Base-by-base conservation (phyloP, 2,113 vertebrate species). In the Prunella fulvescens region DNA sequence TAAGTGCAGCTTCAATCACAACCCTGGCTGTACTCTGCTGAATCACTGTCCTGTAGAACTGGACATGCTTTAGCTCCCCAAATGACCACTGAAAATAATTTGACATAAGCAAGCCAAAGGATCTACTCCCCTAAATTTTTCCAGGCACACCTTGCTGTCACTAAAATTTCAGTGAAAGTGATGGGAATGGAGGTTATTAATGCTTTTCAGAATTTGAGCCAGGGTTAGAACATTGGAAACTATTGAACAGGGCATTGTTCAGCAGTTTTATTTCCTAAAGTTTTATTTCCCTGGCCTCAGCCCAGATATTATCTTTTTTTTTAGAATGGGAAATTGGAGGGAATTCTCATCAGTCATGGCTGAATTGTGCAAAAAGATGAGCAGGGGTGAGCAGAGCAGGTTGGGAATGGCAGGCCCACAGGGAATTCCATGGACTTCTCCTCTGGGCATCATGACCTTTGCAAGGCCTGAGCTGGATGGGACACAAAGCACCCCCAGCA, bases 201-300 rank as follows among this genome's bases (percentile, higher is more conserved):
- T 67, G 69, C 65, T 92, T 92, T 94, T 81, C 72, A 88, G 50
- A 78, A 48, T 86, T 56, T 33, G 53, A 92, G 90, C 88, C 83
- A 47, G 87, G 92, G 90, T 96, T 96, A 94, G 93, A 96, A 96
- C 95, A 70, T 96, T 97, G 96, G 94, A 96, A 90, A 93, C 96
- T 94, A 94, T 97, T 97, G 96, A 97, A 93, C 97, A 95, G 94
- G 94, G 97, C 95, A 97, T 98, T 96, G 95, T 97, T 95, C 97
- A 83, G 96, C 91, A 93, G 96, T 96, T n/a, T n/a, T n/a, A n/a
- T n/a, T n/a, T n/a, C n/a, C n/a, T n/a, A n/a, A 51, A 76, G 40
- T 40, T 93, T 84, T 48, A 39, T 70, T 89, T 56, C 69, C 40
- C 58, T 79, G 86, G 65, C 69, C 53, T 91, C 31, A 37, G 35